phyloP scores from a whole-genome alignment of 2,888 invertebrate species.

The Sarcophaga rosellei region DNA sequence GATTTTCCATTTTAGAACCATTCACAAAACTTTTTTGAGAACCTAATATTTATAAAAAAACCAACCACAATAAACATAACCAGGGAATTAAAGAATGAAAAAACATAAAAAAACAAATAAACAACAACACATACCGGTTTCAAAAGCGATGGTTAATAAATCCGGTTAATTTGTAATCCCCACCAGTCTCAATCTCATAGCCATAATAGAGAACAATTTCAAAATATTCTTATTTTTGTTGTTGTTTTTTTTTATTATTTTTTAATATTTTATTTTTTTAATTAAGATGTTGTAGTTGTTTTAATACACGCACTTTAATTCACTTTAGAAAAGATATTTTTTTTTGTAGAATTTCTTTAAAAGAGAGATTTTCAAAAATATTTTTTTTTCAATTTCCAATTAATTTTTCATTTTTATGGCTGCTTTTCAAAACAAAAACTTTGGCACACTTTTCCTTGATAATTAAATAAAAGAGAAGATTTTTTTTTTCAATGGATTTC shows the following conservation, averaged over 20 bases:
- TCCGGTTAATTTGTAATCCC: slow-evolving; percentile 61
- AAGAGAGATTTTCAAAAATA: not conserved
- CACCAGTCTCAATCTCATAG: not conserved
- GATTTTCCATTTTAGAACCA: no score
- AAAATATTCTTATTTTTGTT: slow-evolving; percentile 35
- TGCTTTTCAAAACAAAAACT: slow-evolving; percentile 31
- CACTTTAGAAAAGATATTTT: not conserved
- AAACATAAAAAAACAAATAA: slow-evolving; percentile 7
- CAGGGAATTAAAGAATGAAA: not conserved
- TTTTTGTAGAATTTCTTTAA: not conserved
- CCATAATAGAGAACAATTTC: slow-evolving; percentile 43
- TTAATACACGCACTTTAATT: slow-evolving; percentile 3
- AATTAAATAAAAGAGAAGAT: slow-evolving; percentile 17
- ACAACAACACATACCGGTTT: slow-evolving; percentile 52
- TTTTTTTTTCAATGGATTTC: slow-evolving; percentile 17
- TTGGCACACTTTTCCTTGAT: slow-evolving; percentile 50
- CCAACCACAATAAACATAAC: not conserved
- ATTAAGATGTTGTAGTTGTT: not conserved
- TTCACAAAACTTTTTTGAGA: no score
- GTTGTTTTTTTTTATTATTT: not conserved
- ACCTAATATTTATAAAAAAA: not conserved
- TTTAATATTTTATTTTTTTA: slow-evolving; percentile 4
- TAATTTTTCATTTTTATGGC: slow-evolving; percentile 13
- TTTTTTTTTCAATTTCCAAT: not conserved
- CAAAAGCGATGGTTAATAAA: slow-evolving; percentile 46